Conservation (phyloP, 2,888 invertebrate species). For the Lasioglossum figueresi region DNA sequence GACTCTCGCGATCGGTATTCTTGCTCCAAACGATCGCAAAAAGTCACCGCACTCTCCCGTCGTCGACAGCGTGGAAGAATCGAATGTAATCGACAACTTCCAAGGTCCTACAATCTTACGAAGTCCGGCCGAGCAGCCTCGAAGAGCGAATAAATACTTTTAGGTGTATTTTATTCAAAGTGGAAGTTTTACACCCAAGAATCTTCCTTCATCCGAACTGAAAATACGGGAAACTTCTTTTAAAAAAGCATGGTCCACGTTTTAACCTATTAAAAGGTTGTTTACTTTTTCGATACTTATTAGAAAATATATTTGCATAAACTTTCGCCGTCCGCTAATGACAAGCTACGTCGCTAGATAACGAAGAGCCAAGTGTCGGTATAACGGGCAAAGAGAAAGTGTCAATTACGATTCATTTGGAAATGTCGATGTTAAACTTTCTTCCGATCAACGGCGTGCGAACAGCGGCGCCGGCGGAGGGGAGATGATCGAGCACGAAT, state of each 20-base stretch:
- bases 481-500: conserved; percentile 14
- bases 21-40: neutral
- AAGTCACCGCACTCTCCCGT: neutral
- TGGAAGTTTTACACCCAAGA: too few species aligned
- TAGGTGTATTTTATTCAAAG: too few species aligned
- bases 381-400: neutral
- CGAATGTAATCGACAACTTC: neutral
- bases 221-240: too few species aligned
- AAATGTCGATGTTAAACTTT: neutral
- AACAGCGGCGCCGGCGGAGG: neutral
- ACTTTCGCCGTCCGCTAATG: neutral
- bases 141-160: too few species aligned
- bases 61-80: neutral
- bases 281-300: neutral
- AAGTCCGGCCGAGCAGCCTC: neutral
- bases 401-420: neutral
- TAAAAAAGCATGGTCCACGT: too few species aligned
- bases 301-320: neutral
- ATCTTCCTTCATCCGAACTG: too few species aligned
- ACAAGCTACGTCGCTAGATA: neutral
- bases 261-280: too few species aligned
- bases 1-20: conserved; percentile 15
- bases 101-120: neutral
- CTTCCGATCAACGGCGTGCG: neutral
- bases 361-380: neutral